Evolutionary conservation across 1,140 invertebrate genomes (phyloP).

Genomic region (Hesperophylax magnus): DNA sequence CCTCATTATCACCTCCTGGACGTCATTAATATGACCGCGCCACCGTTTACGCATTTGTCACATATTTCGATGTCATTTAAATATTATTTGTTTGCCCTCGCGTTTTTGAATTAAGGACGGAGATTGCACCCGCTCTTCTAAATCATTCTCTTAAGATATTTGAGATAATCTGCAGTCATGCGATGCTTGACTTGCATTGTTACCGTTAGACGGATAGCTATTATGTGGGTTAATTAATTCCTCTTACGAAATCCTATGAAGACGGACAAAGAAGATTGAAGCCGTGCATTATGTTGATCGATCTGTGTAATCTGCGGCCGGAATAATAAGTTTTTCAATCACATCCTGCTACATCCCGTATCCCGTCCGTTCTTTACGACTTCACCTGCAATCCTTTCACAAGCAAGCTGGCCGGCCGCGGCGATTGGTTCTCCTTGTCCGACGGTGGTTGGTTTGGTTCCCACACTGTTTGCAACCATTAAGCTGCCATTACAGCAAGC

Average conservation of each 20-base stretch:
- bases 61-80: too few relatives aligned
- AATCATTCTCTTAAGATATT: background rate
- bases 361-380: conserved; percentile 1
- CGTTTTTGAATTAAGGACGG: conserved; percentile 8
- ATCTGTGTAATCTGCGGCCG: background rate
- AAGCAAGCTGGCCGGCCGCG: background rate
- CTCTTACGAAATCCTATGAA: too few relatives aligned
- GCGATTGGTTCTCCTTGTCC: background rate
- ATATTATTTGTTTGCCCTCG: background rate
- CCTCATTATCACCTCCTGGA: conserved; percentile 50
- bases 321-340: conserved; percentile 22
- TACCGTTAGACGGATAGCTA: too few relatives aligned
- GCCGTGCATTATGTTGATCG: background rate
- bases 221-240: too few relatives aligned
- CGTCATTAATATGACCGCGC: background rate
- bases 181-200: background rate
- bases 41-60: background rate
- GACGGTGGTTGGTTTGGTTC: conserved; percentile 43
- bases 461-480: conserved; percentile 54
- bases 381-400: conserved; percentile 43
- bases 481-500: conserved; percentile 46
- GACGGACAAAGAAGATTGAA: background rate
- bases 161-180: background rate
- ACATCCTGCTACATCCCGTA: conserved; percentile 2
- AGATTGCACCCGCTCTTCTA: conserved; percentile 13